Base-by-base conservation (phyloP, 2,113 vertebrate genomes). In the Nycticebus coucang region DNA sequence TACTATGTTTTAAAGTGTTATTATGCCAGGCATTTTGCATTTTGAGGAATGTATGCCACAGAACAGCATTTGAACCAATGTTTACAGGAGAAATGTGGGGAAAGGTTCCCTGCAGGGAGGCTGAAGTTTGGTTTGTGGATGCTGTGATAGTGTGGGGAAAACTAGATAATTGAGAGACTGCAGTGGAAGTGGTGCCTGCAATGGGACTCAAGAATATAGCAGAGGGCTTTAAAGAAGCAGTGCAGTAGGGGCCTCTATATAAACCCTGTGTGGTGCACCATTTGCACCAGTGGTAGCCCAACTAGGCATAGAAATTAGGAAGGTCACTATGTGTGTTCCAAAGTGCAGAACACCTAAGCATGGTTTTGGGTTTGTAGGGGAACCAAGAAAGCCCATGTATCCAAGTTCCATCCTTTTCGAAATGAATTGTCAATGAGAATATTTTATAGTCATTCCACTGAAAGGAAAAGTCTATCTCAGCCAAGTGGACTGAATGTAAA, bases 401-500 rank as follows among this genome's bases (percentile, higher is more conserved):
- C n/a, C 28, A 87, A 75, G 24, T 75, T 88, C 53, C 28, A 90
- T 88, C 22, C 17, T 93, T 90, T 85, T 62, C 57, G 4, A 72
- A 92, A 86, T 93, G 59, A 79, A 79, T 82, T 83, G 5, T 62
- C 92, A 81, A 62, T 41, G 50, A 95, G 68, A 12, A 21, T 93
- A 68, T 96, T 94, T 92, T 64, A 33, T 74, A 93, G 82, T 74
- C 87, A 41, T 90, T 92, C 41, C 17, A 87, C 57, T 86, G 28
- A 79, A 95, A 95, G 53, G 93, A 93, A 88, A 84, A 89, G 45
- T 84, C 93, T 41, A 79, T 60, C 15, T 14, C 41, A 64, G 79
- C 33, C 83, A 92, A 59, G 17, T 57, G 26, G 35, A 85, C 72
- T 93, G 35, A 81, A 66, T 93, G 53, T 78, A 93, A 91, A 96